Evolutionary conservation across 2,113 vertebrate genomes (phyloP).

Genomic region (Vicugna pacos): DNA sequence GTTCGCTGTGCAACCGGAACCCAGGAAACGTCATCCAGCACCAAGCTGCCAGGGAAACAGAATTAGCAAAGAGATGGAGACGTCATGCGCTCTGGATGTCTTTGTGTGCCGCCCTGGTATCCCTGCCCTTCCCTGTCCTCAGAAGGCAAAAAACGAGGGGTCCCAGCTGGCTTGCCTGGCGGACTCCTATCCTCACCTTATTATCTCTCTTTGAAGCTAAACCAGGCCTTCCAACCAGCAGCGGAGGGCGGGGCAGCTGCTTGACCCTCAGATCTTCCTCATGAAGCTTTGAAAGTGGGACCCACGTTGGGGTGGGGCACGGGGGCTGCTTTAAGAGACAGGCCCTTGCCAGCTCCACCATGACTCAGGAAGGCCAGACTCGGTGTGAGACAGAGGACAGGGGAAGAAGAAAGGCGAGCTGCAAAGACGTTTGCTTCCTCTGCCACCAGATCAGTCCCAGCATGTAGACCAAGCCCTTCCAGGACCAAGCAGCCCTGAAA

Average conservation of each 20-base stretch:
- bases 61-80: slow-evolving; percentile 10
- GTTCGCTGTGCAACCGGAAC: neutral
- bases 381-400: slow-evolving; percentile 72
- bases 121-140: neutral
- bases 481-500: slow-evolving; percentile 78
- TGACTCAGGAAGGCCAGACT: slow-evolving; percentile 61
- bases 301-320: neutral
- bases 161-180: neutral
- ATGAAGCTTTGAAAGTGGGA: neutral
- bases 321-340: neutral
- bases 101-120: neutral
- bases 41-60: slow-evolving; percentile 9
- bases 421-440: slow-evolving; percentile 60
- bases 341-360: slow-evolving; percentile 56
- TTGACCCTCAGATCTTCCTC: neutral
- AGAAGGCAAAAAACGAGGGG: neutral
- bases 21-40: neutral
- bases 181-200: neutral
- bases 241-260: neutral
- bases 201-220: neutral
- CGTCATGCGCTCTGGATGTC: neutral
- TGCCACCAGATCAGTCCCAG: slow-evolving; percentile 76
- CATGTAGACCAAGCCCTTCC: slow-evolving; percentile 81
- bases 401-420: slow-evolving; percentile 78
- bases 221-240: neutral